Evolutionary conservation across 2,888 invertebrate species (phyloP), one percentile per base, ranked within the genome.

Genomic region (Philhelius pedissequus): DNA sequence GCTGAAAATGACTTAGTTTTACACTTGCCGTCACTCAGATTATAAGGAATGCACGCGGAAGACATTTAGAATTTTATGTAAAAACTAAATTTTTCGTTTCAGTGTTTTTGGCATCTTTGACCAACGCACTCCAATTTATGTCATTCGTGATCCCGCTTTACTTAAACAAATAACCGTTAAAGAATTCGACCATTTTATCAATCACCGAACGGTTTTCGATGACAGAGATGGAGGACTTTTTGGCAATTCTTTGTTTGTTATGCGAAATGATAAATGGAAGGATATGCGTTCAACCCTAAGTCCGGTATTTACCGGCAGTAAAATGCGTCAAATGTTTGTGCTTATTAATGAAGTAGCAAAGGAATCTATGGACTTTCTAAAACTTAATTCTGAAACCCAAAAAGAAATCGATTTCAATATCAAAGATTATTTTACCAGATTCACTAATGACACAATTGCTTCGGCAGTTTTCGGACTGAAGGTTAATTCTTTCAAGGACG

Each of bases 121-220:
- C 71, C 90, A 93, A 27, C 66, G 89, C 0, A 86, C 86, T 0
- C 92, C 92, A 0, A 52, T 91, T 0, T 86, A 92, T 25, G 52
- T 93, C 0, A 88, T 94, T 0, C 89, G 92, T 0, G 94, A 94
- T 87, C 92, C 92, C 0, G 93, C 93, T 25, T 68, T 93, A 6
- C 92, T 93, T 13, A 94, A 93, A 81, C 90, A 87, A 27, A 91
- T 94, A n/a, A 92, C 92, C 0, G 90, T 94, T 0, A 94, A 93
- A 86, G 92, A 94, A 56, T 94, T 94, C 52, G 93, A 93, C 50
- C 92, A 92, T 83, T 94, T 94, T 86, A 84, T 91, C 2, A 93
- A 93, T 84, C 93, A 93, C 71, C 87, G 90, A 3, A 43, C 87
- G 0, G 35, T 91, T 1, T 87, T 92, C 0, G 88, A 90, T 6